Conservation (phyloP, 2,888 invertebrate species). For the Prosopocoilus inquinatus region DNA sequence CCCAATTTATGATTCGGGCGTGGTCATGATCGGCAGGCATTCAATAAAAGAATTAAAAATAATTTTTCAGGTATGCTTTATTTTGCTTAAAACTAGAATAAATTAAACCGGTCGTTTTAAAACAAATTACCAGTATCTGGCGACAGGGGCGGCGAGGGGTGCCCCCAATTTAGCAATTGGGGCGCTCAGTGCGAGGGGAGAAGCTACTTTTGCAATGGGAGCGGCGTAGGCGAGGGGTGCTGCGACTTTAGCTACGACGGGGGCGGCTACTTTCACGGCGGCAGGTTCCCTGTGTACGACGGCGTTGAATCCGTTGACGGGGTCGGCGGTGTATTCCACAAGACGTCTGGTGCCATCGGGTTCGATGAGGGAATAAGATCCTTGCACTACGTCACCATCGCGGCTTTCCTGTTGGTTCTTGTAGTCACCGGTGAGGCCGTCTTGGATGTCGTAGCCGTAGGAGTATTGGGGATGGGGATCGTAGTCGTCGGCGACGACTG, state of each 20-base stretch:
- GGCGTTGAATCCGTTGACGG: slow-evolving; percentile 63
- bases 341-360: slow-evolving; percentile 56
- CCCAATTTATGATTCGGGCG: no score
- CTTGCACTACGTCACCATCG: slow-evolving; percentile 56
- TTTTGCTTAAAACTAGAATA: neutral
- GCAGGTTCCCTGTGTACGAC: slow-evolving; percentile 62
- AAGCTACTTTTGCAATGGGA: slow-evolving; percentile 18
- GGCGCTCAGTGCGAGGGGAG: neutral
- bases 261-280: slow-evolving; percentile 40
- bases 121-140: slow-evolving; percentile 18
- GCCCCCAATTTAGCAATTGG: slow-evolving; percentile 12
- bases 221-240: slow-evolving; percentile 35
- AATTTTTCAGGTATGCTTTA: neutral
- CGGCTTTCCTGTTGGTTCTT: slow-evolving; percentile 56
- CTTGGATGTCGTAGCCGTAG: slow-evolving; percentile 58
- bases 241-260: slow-evolving; percentile 34
- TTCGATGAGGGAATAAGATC: slow-evolving; percentile 55
- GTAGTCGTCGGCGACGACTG: slow-evolving; percentile 45
- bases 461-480: slow-evolving; percentile 59
- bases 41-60: neutral
- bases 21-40: no score
- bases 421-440: slow-evolving; percentile 55
- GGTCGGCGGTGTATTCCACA: slow-evolving; percentile 60
- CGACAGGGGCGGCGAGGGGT: slow-evolving; percentile 8
- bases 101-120: no score